Evolutionary conservation across 2,797 vertebrate species (phyloP), one percentile per base, ranked within the genome.

Genomic region (Periparus ater): DNA sequence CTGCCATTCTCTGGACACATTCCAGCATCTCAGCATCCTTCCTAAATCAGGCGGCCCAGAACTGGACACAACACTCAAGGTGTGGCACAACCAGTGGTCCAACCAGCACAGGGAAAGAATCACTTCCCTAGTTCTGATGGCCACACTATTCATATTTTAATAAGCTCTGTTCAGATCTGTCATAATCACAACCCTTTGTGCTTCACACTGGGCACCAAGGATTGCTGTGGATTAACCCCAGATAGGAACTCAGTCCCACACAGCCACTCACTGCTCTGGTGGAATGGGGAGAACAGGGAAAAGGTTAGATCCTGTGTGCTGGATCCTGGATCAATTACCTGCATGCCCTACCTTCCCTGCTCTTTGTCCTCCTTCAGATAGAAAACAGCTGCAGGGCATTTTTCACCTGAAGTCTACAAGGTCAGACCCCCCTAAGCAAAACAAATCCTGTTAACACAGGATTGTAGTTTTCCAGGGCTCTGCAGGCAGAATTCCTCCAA

Each of bases 201-300:
- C 16, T 26, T 25, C 51, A 47, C 12, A 6, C 23, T 44, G n/a
- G n/a, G 12, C 40, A 58, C 26, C 40, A 53, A 53, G 36, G 44
- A 76, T 25, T 22, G 27, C 3, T 40, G 45, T 5, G 30, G 25
- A 58, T 40, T 72, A 60, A 47, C 9, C 21, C 15, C 45, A 78
- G 15, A 17, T 0, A 1, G 40, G 34, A 66, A 78, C 34, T 66
- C 40, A 17, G 47, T 65, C 45, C 21, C 30, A 71, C 4, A 3
- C 18, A 77, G 53, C 19, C 1, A 0, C 58, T 72, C 1, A 0
- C 45, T 65, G 45, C n/a, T 71, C n/a, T 45, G 36, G 21, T 34
- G 40, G 34, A n/a, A 29, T 5, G 30, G 9, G 45, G 30, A 84
- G n/a, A 77, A 58, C 1, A 0, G 0, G 47, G 45, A 47, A 53